Evolutionary conservation across 2,113 vertebrate species (phyloP).

Genomic region (Ammodytes dubius): DNA sequence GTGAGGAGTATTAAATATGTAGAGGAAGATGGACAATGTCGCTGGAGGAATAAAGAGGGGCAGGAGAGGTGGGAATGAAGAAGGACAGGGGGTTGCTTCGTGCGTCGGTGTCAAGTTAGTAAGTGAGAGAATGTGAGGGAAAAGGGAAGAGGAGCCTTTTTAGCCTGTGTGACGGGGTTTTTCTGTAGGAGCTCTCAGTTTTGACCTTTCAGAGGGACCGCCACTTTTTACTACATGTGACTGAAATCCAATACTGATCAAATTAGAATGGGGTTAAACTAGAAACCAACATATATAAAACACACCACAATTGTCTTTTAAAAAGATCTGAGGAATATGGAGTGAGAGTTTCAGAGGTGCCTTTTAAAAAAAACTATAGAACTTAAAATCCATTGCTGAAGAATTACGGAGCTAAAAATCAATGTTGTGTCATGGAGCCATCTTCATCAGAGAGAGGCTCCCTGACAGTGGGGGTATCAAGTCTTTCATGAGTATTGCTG

Average conservation of each 20-base stretch:
- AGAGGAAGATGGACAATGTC: constrained; percentile 80
- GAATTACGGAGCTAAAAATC: constrained; percentile 60
- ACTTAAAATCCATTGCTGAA: constrained; percentile 17
- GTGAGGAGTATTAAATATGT: constrained; percentile 86
- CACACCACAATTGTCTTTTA: not conserved
- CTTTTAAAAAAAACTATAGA: constrained; percentile 32
- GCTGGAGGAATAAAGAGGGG: constrained; percentile 69
- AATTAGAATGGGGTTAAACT: not conserved
- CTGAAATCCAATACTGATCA: not conserved
- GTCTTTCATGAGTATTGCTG: constrained; percentile 39
- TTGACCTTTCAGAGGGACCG: constrained; percentile 60
- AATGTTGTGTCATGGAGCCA: constrained; percentile 61
- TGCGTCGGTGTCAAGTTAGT: constrained; percentile 31
- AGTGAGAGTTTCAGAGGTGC: constrained; percentile 21
- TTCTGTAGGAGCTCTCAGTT: constrained; percentile 38
- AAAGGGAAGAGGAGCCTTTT: constrained; percentile 11
- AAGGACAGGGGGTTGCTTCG: constrained; percentile 46
- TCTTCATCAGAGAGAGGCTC: constrained; percentile 76
- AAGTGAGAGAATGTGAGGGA: constrained; percentile 36
- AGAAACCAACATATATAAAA: constrained; percentile 3
- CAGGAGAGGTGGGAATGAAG: constrained; percentile 66
- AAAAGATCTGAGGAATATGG: constrained; percentile 3
- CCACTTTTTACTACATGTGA: not conserved
- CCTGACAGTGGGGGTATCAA: constrained; percentile 63
- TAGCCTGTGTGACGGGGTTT: constrained; percentile 55